Evolutionary conservation across 30 jellyfish, hydroid and myxozoan genomes (phyloP), one percentile per base, ranked within the genome.

Genomic region (Chrysaora quinquecirrha): DNA sequence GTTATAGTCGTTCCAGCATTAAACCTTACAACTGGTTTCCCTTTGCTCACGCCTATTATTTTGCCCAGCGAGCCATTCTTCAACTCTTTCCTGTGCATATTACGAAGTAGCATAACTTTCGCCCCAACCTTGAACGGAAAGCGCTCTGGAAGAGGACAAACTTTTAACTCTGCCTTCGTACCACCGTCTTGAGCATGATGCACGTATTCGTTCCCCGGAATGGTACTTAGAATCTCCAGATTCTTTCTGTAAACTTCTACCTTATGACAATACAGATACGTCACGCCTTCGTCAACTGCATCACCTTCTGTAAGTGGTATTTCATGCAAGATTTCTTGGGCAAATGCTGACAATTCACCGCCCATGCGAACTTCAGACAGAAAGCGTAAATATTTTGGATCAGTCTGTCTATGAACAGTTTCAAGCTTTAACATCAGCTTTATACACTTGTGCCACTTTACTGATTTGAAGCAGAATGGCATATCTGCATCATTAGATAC

Each of bases 11-110:
- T 9, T 6, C 58, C 58, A 6, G 16, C 16, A 43, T 16, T 16
- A 43, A 43, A 43, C 9, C 16, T 16, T 43, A 43, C 16, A 43
- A 43, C 58, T 43, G 73, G 73, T 31, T n/a, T 60, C 32, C 23
- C 32, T 11, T n/a, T 29, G 19, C 31, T 16, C 28, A 60, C 28
- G 19, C 31, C 19, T n/a, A 60, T 60, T 0, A 60, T 31, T 16
- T n/a, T 60, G 1, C 73, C 73, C 32, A 60, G 11, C 16, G 73
- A 60, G 32, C 73, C 73, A 60, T 60, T 60, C 11, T 16, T 11
- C 32, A 60, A 29, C 0, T 31, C 73, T 24, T 60, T 29, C 28
- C 32, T 60, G 28, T 24, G 73, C 28, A 60, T 60, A 24, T 60
- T 60, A 11, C 34, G 28, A 11, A 60, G 32, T 16, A 60, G 73